Evolutionary conservation across 2,888 invertebrate genomes (phyloP).

Genomic region (Oxycera nigricornis): DNA sequence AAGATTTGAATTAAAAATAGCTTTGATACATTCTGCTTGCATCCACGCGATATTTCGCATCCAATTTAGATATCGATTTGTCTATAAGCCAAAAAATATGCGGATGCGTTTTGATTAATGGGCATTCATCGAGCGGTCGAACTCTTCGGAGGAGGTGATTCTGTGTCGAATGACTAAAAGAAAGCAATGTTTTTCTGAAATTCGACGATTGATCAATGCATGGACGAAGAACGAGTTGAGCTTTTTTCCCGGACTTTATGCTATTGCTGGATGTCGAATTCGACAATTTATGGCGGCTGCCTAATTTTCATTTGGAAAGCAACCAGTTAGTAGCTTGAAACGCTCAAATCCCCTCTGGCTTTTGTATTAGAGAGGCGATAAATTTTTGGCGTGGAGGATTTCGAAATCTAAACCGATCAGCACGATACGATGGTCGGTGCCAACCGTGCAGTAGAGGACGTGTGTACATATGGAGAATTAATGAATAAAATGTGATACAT

Average conservation of each 20-base stretch:
- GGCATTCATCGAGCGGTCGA: not conserved
- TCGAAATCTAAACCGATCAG: slow-evolving; percentile 22
- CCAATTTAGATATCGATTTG: no score
- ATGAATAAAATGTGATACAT: slow-evolving; percentile 34
- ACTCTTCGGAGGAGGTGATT: slow-evolving; percentile 2
- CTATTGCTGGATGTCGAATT: slow-evolving; percentile 17
- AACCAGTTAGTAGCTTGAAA: slow-evolving; percentile 28
- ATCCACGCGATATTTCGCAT: no score
- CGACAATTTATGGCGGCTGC: slow-evolving; percentile 26
- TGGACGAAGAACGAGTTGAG: not conserved
- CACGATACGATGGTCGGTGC: not conserved
- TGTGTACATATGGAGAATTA: slow-evolving; percentile 26
- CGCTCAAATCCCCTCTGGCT: slow-evolving; percentile 29
- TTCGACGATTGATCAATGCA: slow-evolving; percentile 5
- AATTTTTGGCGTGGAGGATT: slow-evolving; percentile 7
- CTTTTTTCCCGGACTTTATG: slow-evolving; percentile 9
- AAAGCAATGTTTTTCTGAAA: slow-evolving; percentile 10
- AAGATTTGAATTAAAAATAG: no score
- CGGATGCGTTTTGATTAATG: slow-evolving; percentile 30
- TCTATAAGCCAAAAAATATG: no score
- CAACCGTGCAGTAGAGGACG: not conserved
- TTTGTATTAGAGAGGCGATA: slow-evolving; percentile 37
- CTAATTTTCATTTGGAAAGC: slow-evolving; percentile 34
- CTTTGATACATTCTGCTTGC: no score
- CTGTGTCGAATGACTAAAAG: not conserved